These are phyloP conservation scores for Luscinia luscinia DNA, from an alignment of 2,797 vertebrate genomes.

Conservation along the genomic window DNA sequence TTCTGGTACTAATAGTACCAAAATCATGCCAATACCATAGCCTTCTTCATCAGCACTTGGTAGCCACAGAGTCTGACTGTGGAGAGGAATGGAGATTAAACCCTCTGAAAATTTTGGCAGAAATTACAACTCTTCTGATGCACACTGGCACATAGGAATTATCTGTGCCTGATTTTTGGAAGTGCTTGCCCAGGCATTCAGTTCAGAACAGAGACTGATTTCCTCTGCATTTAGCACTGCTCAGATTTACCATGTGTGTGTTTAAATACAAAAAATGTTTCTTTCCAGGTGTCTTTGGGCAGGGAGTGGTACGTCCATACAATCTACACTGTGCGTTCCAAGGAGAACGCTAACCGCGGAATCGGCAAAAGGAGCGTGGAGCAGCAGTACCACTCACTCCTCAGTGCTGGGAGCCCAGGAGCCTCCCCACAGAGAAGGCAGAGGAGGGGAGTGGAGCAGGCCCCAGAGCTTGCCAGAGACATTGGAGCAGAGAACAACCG, in stretches of 20 bases:
- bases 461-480: constrained; percentile 73
- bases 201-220: background rate
- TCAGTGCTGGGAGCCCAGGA: constrained; percentile 30
- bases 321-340: constrained; percentile 93
- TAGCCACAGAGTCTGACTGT: background rate
- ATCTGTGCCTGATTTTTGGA: background rate
- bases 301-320: constrained; percentile 95
- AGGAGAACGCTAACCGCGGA: constrained; percentile 81
- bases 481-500: constrained; percentile 85
- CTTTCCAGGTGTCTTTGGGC: constrained; percentile 87
- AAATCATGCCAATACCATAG: background rate
- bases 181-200: background rate
- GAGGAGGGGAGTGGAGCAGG: constrained; percentile 76
- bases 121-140: background rate
- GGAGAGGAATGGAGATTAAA: background rate
- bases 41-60: background rate
- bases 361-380: constrained; percentile 90
- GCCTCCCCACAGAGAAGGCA: constrained; percentile 34
- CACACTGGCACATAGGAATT: background rate
- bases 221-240: background rate
- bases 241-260: background rate
- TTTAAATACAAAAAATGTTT: background rate
- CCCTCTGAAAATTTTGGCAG: background rate
- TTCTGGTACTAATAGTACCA: background rate
- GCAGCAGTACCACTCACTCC: constrained; percentile 78